Evolutionary conservation across 2,888 invertebrate species (phyloP).

Genomic region (Eilema caniola): DNA sequence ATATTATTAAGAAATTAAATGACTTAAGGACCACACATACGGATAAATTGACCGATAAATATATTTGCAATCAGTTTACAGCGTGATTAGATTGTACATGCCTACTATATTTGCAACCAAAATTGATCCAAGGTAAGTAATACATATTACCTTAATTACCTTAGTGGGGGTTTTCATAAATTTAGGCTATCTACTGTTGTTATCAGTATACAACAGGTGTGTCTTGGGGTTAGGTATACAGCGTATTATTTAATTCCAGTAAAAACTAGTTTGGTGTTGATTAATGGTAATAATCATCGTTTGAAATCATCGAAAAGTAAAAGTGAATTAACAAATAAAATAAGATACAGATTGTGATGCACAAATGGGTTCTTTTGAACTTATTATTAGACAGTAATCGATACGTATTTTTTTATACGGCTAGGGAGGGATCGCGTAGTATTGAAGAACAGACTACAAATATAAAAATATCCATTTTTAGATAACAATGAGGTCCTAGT

Average conservation of each 20-base stretch:
- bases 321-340: background rate
- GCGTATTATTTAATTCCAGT: background rate
- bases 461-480: too few species aligned
- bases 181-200: background rate
- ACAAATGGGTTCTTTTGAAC: background rate
- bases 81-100: conserved; percentile 6
- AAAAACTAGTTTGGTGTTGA: background rate
- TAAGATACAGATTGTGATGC: too few species aligned
- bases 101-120: background rate
- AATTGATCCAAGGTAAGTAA: background rate
- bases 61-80: conserved; percentile 6
- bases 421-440: too few species aligned
- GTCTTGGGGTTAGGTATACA: background rate
- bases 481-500: too few species aligned
- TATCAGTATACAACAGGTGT: background rate
- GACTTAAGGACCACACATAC: background rate
- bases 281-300: background rate
- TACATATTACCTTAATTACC: too few species aligned
- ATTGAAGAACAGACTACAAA: too few species aligned
- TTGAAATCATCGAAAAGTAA: background rate
- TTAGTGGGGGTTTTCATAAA: conserved; percentile 1
- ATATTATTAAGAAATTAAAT: conserved; percentile 2
- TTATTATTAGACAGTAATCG: background rate
- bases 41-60: conserved; percentile 17
- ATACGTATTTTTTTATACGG: too few species aligned